These are phyloP conservation scores for Odontomyia ornata DNA, from an alignment of 2,888 invertebrate genomes.

Conservation along the genomic window DNA sequence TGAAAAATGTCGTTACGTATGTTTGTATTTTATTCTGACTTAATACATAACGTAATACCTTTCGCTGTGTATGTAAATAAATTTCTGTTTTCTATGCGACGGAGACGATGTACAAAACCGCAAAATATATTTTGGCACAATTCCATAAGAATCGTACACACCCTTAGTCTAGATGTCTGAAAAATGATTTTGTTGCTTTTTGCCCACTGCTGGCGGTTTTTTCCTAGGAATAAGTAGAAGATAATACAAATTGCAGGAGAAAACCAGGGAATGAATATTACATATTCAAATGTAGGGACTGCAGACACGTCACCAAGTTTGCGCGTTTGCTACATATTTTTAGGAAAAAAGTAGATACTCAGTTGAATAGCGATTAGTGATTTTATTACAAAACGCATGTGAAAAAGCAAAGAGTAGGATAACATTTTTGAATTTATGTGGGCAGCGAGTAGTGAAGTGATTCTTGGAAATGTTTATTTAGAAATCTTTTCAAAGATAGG, in stretches of 20 bases:
- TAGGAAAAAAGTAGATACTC: neutral
- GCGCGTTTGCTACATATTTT: neutral
- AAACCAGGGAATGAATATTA: neutral
- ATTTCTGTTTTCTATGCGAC: conserved; percentile 3
- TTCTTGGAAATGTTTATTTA: too few relatives aligned
- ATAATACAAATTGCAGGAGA: neutral
- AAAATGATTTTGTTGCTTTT: neutral
- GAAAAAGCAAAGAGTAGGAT: too few relatives aligned
- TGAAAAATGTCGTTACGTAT: too few relatives aligned
- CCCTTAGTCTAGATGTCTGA: neutral
- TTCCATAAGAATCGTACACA: neutral
- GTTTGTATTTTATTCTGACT: too few relatives aligned
- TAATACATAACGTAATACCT: neutral
- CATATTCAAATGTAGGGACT: neutral
- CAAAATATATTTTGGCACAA: conserved; percentile 28
- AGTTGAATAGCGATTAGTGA: too few relatives aligned
- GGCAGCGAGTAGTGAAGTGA: too few relatives aligned
- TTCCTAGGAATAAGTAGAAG: too few relatives aligned
- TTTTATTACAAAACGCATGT: too few relatives aligned
- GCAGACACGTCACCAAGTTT: neutral
- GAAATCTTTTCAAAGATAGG: too few relatives aligned
- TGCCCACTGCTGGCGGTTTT: too few relatives aligned
- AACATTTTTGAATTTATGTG: too few relatives aligned
- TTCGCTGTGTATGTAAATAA: conserved; percentile 16
- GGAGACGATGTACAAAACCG: conserved; percentile 23